Evolutionary conservation across 2,797 vertebrate species (phyloP), one percentile per base, ranked within the genome.

Genomic region (Hydrolagus colliei): DNA sequence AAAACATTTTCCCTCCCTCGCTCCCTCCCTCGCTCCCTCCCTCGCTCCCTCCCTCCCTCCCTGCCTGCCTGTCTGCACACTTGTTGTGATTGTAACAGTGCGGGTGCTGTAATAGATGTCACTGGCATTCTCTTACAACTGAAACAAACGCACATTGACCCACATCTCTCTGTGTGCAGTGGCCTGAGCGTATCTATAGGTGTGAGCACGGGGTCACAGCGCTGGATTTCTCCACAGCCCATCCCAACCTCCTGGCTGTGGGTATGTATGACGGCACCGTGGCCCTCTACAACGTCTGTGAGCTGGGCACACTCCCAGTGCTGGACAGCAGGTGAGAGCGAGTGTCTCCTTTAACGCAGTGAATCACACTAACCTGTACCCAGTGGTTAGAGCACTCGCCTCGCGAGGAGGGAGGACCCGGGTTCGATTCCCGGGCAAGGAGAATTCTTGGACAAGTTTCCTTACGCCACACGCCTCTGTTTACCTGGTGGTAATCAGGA

Each of bases 171-270:
- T 85, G 88, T n/a, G 61, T 61, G n/a, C 89, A 98, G 97, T 98
- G 97, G 96, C 97, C 97, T 52, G 96, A 97, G 86, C 92, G 94
- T 12, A 62, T 96, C 88, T 93, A 96, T 90, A 88, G 35, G 20
- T 96, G 95, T 10, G 79, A 91, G n/a, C 89, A 91, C 1, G 90
- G 94, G 0, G 96, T 98, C 7, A 97, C 96, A 0, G 91, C 95
- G 2, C 27, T 98, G 91, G 97, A 97, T 88, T 99, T 99, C 86
- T 98, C 96, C 0, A 73, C 72, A 61, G 90, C 12, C 0, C 89
- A 88, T 22, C 94, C 95, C 0, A 89, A 91, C 18, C 94, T 95
- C 67, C 74, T 98, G 86, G 97, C 96, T 0, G 95, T 97, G 10
- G 97, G 96, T 8, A 92, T 90, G 92, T 88, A 92, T 35, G 88